Evolutionary conservation across 1,140 invertebrate species (phyloP), one percentile per base, ranked within the genome.

Genomic region (Ceratoteleas bidentatus): DNA sequence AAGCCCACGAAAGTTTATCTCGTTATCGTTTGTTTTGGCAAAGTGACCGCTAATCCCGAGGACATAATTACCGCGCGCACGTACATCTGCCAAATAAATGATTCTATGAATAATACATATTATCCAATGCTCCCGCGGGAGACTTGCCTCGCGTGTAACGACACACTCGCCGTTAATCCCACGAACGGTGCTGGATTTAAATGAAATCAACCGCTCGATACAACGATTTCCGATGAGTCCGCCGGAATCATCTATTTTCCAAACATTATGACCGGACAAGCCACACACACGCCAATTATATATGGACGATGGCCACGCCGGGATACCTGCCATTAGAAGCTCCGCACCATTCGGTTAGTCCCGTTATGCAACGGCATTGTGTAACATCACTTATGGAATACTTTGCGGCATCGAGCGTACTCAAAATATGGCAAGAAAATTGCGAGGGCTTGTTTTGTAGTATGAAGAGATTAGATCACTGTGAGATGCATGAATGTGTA

Each of bases 71-170:
- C 73, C 40, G 69, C 47, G 45, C 61, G 56, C 58, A n/a, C 78
- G 57, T 69, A 75, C 72, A 75, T 81, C 70, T 78, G 79, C 62
- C 76, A 76, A 82, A 84, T 82, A 83, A 84, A 85, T 76, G 81
- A 84, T 86, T 83, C 74, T 77, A 78, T 82, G 85, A 85, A 86
- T 85, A 86, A 86, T 77, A 83, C 72, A 84, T 84, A 73, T 77
- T 76, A 77, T 83, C 69, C 70, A 56, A 75, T 75, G 57, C 50
- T 66, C 72, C 70, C 58, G 66, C 45, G 65, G 62, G 62, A 66
- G 50, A 75, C 66, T 56, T 69, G 50, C 57, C 69, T 16, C 65
- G 60, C 60, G 43, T 50, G 61, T 65, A 64, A 57, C 60, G 60
- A 65, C 53, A 75, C 61, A 24, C 49, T 40, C 60, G 70, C 40